Conservation (phyloP, 2,113 vertebrate species). For the Myiozetetes cayanensis region DNA sequence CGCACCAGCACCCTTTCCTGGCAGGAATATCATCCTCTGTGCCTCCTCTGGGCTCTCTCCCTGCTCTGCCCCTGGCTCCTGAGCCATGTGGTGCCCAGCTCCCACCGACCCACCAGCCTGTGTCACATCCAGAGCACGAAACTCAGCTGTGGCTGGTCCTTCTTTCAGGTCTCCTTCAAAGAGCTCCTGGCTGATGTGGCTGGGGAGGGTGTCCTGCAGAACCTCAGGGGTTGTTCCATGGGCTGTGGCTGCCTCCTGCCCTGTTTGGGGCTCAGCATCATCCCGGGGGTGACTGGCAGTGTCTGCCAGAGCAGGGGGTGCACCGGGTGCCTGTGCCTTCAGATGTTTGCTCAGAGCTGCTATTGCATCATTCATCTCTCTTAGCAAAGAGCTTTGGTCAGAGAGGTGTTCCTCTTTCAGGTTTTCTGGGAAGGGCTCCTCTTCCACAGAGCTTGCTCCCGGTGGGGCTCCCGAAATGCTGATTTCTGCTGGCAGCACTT, state of each 20-base stretch:
- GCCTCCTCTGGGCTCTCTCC: background rate
- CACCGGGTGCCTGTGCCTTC: background rate
- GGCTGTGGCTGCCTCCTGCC: background rate
- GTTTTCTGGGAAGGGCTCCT: constrained; percentile 34
- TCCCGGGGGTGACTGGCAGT: background rate
- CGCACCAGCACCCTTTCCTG: background rate
- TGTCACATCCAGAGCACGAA: background rate
- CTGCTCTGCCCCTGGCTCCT: background rate
- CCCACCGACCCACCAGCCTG: background rate
- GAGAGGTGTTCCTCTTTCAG: background rate
- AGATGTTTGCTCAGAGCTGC: constrained; percentile 18
- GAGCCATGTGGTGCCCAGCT: background rate
- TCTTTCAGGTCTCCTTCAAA: background rate
- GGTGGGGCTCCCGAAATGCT: background rate
- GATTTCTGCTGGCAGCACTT: background rate
- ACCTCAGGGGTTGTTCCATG: background rate
- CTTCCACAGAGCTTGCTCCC: constrained; percentile 12
- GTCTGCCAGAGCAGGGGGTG: background rate
- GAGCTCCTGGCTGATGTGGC: fast-evolving
- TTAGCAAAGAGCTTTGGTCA: constrained; percentile 55
- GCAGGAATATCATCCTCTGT: background rate
- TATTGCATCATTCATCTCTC: constrained; percentile 61
- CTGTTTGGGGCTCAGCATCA: background rate
- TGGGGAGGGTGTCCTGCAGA: background rate
- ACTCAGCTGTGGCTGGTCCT: background rate